These are phyloP conservation scores for Zosterops pallidus DNA, from an alignment of 2,113 vertebrate species.

Conservation along the genomic window DNA sequence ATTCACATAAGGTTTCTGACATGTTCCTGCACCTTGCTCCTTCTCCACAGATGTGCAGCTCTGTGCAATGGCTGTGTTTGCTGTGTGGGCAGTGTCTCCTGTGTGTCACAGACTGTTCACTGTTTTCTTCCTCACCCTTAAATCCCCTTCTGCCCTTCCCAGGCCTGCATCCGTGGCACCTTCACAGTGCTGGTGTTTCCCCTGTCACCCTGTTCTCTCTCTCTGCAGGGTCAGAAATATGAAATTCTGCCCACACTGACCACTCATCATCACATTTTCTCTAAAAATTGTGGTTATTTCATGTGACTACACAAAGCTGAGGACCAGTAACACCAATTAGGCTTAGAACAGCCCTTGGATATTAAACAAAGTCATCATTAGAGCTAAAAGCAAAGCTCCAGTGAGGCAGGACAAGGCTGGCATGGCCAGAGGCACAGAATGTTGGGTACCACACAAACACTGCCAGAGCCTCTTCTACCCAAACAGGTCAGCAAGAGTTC, in stretches of 20 bases:
- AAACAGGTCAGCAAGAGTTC: neutral
- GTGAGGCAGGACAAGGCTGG: neutral
- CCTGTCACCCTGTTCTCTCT: neutral
- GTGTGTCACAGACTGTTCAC: no score
- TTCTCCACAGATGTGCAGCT: neutral
- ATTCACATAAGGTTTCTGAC: neutral
- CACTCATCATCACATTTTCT: neutral
- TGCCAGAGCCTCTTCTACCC: neutral
- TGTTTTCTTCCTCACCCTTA: neutral
- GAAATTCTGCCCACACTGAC: neutral
- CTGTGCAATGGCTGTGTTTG: neutral
- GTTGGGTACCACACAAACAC: neutral
- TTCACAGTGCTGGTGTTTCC: neutral
- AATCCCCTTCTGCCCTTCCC: neutral
- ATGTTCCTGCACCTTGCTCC: neutral
- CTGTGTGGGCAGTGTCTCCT: neutral
- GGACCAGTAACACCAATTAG: neutral
- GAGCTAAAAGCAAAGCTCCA: neutral
- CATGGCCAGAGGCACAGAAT: rapidly evolving
- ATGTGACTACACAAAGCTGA: rapidly evolving
- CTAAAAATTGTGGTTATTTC: neutral
- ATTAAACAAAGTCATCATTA: neutral
- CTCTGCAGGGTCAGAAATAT: rapidly evolving
- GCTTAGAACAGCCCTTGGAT: neutral
- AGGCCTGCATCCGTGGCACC: rapidly evolving